Conservation (phyloP, 2,888 invertebrate genomes). For the Trichacis sp. region DNA sequence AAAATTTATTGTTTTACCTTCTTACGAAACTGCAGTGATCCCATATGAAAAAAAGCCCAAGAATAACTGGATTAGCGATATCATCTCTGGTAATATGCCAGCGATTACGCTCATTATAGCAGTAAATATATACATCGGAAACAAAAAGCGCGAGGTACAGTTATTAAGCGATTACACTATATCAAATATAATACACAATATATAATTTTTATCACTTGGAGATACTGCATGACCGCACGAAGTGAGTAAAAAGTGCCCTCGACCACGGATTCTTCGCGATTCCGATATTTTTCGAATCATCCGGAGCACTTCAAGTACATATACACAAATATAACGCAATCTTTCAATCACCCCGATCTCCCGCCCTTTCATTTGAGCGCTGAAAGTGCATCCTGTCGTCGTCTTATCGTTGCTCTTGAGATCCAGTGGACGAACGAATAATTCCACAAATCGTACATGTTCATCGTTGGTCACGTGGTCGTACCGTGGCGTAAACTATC, state of each 20-base stretch:
- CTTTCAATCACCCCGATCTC: too few species aligned
- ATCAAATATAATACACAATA: background rate
- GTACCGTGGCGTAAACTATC: background rate
- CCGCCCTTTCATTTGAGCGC: background rate
- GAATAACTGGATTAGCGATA: constrained; percentile 3
- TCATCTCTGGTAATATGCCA: background rate
- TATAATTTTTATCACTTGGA: background rate
- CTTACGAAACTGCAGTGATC: too few species aligned
- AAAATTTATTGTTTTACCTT: background rate
- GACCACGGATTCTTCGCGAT: background rate
- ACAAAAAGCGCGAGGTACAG: background rate
- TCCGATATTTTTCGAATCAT: background rate
- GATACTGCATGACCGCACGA: background rate
- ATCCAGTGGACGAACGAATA: background rate
- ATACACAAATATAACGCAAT: too few species aligned
- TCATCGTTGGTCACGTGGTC: background rate
- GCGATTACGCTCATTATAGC: background rate
- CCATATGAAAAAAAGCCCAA: background rate
- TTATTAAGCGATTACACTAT: constrained; percentile 3
- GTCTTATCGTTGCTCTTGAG: background rate
- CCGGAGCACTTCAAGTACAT: too few species aligned
- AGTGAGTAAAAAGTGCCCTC: background rate
- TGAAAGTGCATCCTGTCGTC: background rate
- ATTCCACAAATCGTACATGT: background rate
- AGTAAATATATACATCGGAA: background rate